Percentiles rank a stretch among this genome's conserved stretches.
Conservation (phyloP, 2,113 vertebrate genomes). For the Ochotona princeps region DNA sequence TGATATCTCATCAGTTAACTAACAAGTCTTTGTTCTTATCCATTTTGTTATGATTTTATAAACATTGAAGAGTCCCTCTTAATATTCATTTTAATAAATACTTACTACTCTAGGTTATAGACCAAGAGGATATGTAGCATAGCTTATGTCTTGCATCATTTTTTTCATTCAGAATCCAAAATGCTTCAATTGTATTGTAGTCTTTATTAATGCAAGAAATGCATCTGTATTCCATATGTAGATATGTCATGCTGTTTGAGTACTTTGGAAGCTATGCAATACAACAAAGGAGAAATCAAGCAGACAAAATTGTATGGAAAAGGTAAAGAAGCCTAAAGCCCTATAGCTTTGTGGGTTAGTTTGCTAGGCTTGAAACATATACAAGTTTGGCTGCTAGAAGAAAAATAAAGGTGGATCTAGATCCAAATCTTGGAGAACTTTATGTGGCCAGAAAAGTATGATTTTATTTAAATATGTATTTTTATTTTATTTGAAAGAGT, state of each 20-base stretch:
- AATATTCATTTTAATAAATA: slow-evolving; percentile 24
- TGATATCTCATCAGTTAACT: slow-evolving; percentile 34
- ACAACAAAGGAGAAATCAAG: not conserved
- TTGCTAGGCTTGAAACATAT: not conserved
- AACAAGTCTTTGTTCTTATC: slow-evolving; percentile 33
- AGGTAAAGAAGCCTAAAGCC: not conserved
- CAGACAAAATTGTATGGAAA: not conserved
- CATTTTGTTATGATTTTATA: slow-evolving; percentile 49
- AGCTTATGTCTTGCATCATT: not conserved
- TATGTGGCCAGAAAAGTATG: not conserved
- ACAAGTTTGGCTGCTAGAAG: not conserved
- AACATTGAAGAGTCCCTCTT: slow-evolving; percentile 17
- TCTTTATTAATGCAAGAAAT: slow-evolving; percentile 15
- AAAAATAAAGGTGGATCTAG: not conserved
- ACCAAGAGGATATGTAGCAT: not conserved
- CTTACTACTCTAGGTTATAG: slow-evolving; percentile 38
- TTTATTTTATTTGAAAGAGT: too few relatives aligned
- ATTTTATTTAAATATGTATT: not conserved
- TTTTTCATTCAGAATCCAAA: slow-evolving; percentile 15
- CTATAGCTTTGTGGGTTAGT: not conserved
- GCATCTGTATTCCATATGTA: slow-evolving; percentile 58
- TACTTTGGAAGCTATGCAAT: not conserved
- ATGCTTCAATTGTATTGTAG: slow-evolving; percentile 4
- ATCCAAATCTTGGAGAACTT: not conserved
- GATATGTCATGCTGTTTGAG: not conserved